Evolutionary conservation across 1,140 invertebrate species (phyloP), one percentile per base, ranked within the genome.

Genomic region (Eurosta solidaginis): DNA sequence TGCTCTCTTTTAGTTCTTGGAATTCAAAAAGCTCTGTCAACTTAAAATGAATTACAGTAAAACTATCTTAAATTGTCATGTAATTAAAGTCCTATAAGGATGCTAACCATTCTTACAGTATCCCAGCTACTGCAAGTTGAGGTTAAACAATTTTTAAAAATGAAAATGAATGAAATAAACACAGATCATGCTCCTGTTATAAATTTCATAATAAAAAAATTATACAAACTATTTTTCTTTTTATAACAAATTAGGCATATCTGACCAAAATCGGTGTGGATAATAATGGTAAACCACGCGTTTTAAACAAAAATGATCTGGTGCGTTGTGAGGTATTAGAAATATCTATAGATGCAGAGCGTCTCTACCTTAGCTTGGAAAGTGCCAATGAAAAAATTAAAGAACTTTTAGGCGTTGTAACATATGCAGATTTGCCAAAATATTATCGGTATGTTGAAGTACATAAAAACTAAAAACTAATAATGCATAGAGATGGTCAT

Each of bases 241-340:
- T 27, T 45, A 49, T 50, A 20, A 49, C 6, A 25, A 14, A 17
- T 25, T n/a, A 40, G 44, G 25, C 45, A 27, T 74, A 73, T 17
- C 29, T 74, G 40, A 52, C 40, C 2, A 42, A 54, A 74, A 17
- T n/a, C 27, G 33, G 17, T n/a, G 79, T 82, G 74, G 93, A 95
- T 90, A 94, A 95, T 90, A 94, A 95, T 89, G 94, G 93, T 86
- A 91, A 93, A 81, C 92, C 91, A 87, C 92, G 92, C 88, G 91
- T 91, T 88, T 95, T 93, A 90, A 92, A 92, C 88, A 92, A 92
- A 89, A 96, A 94, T 91, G 94, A 96, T 89, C 92, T 93, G 82
- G 92, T 96, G 68, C 94, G 94, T 90, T 96, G 95, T 89, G 95
- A 96, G 90, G 94, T 97, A 22, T 90, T 96, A 82, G 94, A 94